These are phyloP conservation scores for Carduelis carduelis DNA, from an alignment of 2,797 vertebrate species.

Conservation along the genomic window DNA sequence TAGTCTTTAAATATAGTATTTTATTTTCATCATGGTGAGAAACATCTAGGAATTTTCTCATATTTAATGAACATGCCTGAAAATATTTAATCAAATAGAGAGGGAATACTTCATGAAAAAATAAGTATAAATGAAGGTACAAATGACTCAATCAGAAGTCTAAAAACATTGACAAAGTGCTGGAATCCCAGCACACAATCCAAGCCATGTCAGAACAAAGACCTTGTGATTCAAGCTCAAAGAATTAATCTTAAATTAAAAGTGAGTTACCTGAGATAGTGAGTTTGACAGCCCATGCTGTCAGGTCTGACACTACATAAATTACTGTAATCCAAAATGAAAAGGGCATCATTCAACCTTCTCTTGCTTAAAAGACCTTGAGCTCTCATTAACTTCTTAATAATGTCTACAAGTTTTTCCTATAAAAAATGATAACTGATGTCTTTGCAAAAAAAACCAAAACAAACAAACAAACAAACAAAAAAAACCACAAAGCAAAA, in stretches of 20 bases:
- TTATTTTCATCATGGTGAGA: neutral
- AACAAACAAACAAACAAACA: neutral
- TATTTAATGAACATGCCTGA: neutral
- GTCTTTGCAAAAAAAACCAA: neutral
- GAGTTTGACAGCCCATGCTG: constrained; percentile 11
- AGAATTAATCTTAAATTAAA: constrained; percentile 32
- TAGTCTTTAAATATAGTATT: neutral
- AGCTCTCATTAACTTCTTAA: neutral
- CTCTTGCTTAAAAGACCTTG: neutral
- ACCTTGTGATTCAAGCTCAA: neutral
- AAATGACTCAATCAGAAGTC: neutral
- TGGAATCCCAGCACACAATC: neutral
- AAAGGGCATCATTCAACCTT: constrained; percentile 21
- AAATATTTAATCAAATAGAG: neutral
- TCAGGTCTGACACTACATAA: constrained; percentile 10
- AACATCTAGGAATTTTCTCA: neutral
- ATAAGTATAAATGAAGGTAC: neutral
- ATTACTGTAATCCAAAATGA: constrained; percentile 39
- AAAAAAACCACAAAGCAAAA: too few relatives aligned
- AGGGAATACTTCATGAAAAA: neutral
- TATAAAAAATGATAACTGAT: neutral
- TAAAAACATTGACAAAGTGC: neutral
- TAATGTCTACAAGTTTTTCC: neutral
- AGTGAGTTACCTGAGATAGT: constrained; percentile 6
- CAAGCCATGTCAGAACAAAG: neutral